Base-by-base conservation (phyloP, 92 coral and sea anemone species). In the Porites cylindrica region DNA sequence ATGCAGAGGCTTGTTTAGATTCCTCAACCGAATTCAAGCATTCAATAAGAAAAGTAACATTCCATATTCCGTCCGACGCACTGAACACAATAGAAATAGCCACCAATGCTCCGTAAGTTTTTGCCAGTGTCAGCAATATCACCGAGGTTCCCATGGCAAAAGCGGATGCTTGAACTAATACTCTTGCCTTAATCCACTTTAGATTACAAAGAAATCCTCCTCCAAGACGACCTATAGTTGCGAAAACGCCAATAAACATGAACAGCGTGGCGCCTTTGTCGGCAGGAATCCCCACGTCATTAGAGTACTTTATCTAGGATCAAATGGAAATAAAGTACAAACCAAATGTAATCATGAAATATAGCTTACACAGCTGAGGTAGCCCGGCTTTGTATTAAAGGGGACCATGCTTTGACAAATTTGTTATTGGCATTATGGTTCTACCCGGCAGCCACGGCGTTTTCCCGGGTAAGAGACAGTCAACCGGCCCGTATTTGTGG, bases 251-350 rank as follows among this genome's bases (percentile, higher is more conserved):
- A 60, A 87, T 72, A 64, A 72, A 60, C 64, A 87, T 52, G 67
- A 78, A 87, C 7, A 87, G 75, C 23, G 86, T 72, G 12, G 91
- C 43, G 13, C 86, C 80, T 14, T 81, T 74, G 69, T 71, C 62
- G 13, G 91, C 91, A 26, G 75, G 60, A 51, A 87, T 60, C 61
- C 93, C 93, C 7, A 84, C 70, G 20, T 90, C 93, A 51, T 52
- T 63, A 61, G 82, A 78, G 59, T 74, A 77, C 14, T 90, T 84
- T 24, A 85, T 58, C 93, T 90, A 85, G 20, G 59, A 66, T 47
- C 47, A 78, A 1, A 14, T 17, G 4, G 19, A 62, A 18, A 9
- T 3, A 71, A 29, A 29, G 52, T 18, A 54, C 3, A 54, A 54
- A 54, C 11, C 12, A 4, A 54, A 54, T 54, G 60, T 38, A 38